phyloP scores from a whole-genome alignment of 1,140 invertebrate genomes.

The Drosophila aff. region DNA sequence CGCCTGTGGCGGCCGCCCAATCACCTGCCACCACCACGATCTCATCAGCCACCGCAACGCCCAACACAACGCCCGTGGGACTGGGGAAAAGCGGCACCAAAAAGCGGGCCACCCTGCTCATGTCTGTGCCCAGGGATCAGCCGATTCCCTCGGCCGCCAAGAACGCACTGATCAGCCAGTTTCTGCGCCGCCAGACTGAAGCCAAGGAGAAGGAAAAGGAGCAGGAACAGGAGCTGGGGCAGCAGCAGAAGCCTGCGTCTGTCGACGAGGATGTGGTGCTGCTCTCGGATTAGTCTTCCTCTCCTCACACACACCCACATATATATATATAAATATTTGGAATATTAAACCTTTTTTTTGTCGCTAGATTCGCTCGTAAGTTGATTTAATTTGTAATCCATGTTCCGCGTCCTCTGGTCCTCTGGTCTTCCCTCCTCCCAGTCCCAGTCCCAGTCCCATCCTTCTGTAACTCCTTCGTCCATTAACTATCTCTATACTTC shows the following conservation, averaged over 20 bases:
- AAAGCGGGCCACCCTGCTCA: constrained; percentile 84
- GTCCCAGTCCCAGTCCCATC: neutral
- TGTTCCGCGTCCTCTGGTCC: constrained; percentile 8
- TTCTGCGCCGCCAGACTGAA: constrained; percentile 85
- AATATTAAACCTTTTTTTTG: constrained; percentile 28
- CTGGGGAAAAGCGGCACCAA: constrained; percentile 61
- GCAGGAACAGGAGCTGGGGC: neutral
- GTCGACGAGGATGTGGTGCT: constrained; percentile 53
- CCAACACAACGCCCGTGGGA: constrained; percentile 13
- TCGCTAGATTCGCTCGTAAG: constrained; percentile 30
- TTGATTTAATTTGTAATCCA: constrained; percentile 30
- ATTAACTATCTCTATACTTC: constrained; percentile 13
- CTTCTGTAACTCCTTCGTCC: too few species aligned
- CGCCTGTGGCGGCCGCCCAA: neutral
- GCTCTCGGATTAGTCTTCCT: constrained; percentile 57
- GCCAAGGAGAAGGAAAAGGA: constrained; percentile 12
- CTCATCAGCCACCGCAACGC: constrained; percentile 14
- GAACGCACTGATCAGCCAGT: constrained; percentile 86
- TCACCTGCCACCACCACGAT: neutral
- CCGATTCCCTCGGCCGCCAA: constrained; percentile 66
- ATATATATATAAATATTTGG: neutral
- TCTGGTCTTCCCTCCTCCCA: neutral
- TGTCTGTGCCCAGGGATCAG: constrained; percentile 79
- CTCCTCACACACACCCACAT: neutral
- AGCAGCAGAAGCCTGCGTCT: constrained; percentile 3